Base-by-base conservation (phyloP, 2,888 invertebrate species). In the Leptothorax acervorum region DNA sequence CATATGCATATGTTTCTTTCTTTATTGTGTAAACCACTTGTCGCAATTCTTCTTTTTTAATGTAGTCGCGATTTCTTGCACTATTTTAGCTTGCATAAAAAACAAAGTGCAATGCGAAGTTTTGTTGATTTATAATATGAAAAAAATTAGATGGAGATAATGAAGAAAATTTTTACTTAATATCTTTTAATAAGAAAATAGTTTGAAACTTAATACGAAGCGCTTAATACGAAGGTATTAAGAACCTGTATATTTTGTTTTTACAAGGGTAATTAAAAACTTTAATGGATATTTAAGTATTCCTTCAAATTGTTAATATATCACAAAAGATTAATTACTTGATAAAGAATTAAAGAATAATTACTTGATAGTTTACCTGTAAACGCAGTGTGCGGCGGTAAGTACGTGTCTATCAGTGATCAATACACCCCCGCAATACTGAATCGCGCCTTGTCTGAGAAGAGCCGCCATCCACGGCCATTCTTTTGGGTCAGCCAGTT, bases 381-480 rank as follows among this genome's bases (percentile, higher is more conserved):
- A 79, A 31, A 94, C 89, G 85, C 98, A 98, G 92, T 97, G 97
- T 1, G 97, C 97, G 2, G 97, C 97, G 0, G 97, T 98, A 0
- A 98, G 95, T 23, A 98, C 96, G 92, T 98, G 98, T 78, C 96
- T 95, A 91, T 97, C 97, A 0, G 98, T 98, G 87, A 98, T 97
- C 63, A 98, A 95, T 0, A 96, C 97, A 0, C 98, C 98, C 0
- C 98, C 98, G 93, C 98, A 98, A 95, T 96, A 97, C 78, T 96
- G 96, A 92, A 96, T 96, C 74, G 95, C 94, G 31, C 96, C 96
- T 4, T 95, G 95, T 0, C 96, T 96, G 23, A 98, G 96, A 85
- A 98, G 94, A 1, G 97, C 98, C 0, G 97, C 98, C 96, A 98
- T 97, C 98, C 98, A 98, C 0, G 97, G 97, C 97, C 98, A 98